Base-by-base conservation (phyloP, 2,888 invertebrate species). In the Reticulitermes lucifugus region DNA sequence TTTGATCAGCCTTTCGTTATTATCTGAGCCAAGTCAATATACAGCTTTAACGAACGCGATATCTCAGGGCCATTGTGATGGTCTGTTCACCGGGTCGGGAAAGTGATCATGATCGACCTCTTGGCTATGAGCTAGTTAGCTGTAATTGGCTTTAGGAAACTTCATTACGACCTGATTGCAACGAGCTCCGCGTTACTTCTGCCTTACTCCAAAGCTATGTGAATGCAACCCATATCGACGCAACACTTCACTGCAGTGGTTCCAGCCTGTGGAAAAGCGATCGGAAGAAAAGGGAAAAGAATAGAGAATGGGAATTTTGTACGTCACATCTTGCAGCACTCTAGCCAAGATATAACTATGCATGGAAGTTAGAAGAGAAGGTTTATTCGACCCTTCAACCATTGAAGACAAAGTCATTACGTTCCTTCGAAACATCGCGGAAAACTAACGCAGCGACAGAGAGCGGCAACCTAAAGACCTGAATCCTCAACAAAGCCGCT, bases 141-240 rank as follows among this genome's bases (percentile, higher is more conserved):
- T 70, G n/a, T 81, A 81, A 81, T 81, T 81, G 65, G 70, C 81
- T 81, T 81, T 65, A 46, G 65, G 81, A 81, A 81, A 81, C 81
- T 81, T 81, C 81, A 81, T 81, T 81, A 81, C 70, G 70, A 81
- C 65, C 70, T 81, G 81, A 81, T 81, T 81, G 81, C 70, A 70
- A 46, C 60, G 43, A 25, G 25, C 65, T 5, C 65, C 65, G 4
- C 6, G 55, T 55, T 55, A 55, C 14, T 18, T 14, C 2, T 18
- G 14, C 46, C 46, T 9, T 46, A 12, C 46, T 12, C 18, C 55
- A 55, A 18, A 3, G 65, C 65, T 65, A n/a, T 25, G 25, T 81
- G 81, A 81, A 70, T 81, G 55, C 81, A n/a, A 29, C 35, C 70
- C 41, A 81, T 81, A 81, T 65, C 65, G 81, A 65, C 81, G 81